Conservation (phyloP, 2,888 invertebrate species). For the Salpingus planirostris region DNA sequence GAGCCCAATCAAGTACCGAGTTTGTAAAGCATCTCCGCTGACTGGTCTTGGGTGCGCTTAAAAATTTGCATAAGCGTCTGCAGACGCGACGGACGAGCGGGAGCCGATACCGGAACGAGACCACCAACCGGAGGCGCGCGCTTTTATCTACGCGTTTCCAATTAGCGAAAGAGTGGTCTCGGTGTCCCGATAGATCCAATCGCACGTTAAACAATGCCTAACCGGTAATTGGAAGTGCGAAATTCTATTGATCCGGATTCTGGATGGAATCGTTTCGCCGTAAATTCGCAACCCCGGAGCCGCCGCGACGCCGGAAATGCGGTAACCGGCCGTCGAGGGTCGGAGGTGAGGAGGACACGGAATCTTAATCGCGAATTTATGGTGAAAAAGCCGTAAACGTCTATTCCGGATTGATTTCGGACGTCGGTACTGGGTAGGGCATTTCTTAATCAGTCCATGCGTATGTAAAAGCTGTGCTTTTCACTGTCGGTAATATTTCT, state of each 20-base stretch:
- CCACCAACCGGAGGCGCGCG: constrained; percentile 10
- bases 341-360: too few relatives aligned
- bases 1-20: not conserved
- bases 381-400: too few relatives aligned
- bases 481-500: too few relatives aligned
- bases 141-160: constrained; percentile 26
- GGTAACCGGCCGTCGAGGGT: too few relatives aligned
- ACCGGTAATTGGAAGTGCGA: constrained; percentile 25
- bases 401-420: too few relatives aligned
- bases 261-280: too few relatives aligned
- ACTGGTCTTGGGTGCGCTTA: constrained; percentile 8
- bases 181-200: constrained; percentile 25
- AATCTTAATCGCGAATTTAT: too few relatives aligned
- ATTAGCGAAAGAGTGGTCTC: constrained; percentile 26
- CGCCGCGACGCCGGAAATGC: too few relatives aligned
- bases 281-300: too few relatives aligned
- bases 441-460: too few relatives aligned
- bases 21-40: constrained; percentile 4
- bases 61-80: constrained; percentile 18
- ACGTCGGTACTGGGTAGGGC: too few relatives aligned
- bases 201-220: constrained; percentile 26
- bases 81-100: constrained; percentile 8
- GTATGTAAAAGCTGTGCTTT: too few relatives aligned
- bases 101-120: constrained; percentile 10
- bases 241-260: constrained; percentile 16